Evolutionary conservation across 2,113 vertebrate genomes (phyloP).

Genomic region (Sakesphorus luctuosus): DNA sequence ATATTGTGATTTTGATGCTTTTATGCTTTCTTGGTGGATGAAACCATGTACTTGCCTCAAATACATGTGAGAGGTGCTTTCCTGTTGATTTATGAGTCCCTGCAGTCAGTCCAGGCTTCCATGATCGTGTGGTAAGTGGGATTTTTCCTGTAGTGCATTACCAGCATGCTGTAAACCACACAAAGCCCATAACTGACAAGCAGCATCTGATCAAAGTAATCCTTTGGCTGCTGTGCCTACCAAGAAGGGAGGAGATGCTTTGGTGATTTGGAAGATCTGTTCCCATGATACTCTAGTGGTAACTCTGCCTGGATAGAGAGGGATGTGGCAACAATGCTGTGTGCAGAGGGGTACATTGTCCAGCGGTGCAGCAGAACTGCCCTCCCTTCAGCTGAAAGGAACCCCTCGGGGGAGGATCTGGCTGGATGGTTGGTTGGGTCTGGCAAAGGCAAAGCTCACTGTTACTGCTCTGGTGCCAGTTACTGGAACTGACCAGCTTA

Average conservation of each 20-base stretch:
- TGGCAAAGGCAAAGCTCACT: constrained; percentile 13
- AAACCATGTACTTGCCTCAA: neutral
- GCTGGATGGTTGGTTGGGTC: constrained; percentile 53
- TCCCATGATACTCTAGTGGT: neutral
- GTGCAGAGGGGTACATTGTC: neutral
- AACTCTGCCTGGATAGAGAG: neutral
- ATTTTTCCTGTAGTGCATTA: neutral
- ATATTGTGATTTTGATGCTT: neutral
- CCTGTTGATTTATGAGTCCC: neutral
- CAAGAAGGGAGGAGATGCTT: neutral
- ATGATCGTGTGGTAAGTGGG: neutral
- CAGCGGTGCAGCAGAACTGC: neutral
- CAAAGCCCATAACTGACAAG: neutral
- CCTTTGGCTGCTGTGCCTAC: neutral
- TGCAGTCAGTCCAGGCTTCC: neutral
- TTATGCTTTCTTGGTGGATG: neutral
- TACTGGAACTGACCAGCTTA: constrained; percentile 44
- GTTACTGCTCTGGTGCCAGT: constrained; percentile 33
- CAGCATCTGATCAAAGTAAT: neutral
- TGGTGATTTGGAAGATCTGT: neutral
- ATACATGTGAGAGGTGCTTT: neutral
- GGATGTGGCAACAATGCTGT: neutral
- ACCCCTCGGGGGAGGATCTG: constrained; percentile 42
- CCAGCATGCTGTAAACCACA: neutral
- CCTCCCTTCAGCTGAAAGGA: neutral